A percentile compares a stretch with the other conserved stretches of the same genome.
Conservation (phyloP, 1,140 invertebrate species). For the Triops longicaudatus region DNA sequence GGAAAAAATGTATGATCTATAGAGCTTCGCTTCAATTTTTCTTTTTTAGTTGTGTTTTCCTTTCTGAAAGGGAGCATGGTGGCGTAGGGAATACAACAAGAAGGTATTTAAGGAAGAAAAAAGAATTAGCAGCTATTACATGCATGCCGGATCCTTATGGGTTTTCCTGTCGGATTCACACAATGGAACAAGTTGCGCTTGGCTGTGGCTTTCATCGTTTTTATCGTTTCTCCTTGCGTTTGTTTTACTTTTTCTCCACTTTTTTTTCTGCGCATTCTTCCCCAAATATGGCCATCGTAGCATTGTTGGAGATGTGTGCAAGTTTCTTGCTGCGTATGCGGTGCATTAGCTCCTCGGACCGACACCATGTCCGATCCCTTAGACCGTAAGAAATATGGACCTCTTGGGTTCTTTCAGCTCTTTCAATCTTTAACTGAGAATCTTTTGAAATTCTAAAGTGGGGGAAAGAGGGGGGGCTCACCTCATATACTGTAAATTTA, state of each 20-base stretch:
- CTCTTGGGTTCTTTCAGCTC: background rate
- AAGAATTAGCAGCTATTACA: background rate
- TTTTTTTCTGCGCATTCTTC: background rate
- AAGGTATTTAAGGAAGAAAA: background rate
- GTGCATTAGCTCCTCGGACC: constrained; percentile 3
- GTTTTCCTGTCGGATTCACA: constrained; percentile 14
- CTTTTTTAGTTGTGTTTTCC: background rate
- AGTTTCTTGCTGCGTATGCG: background rate
- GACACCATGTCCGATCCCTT: background rate
- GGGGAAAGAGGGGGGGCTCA: background rate
- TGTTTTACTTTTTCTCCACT: background rate
- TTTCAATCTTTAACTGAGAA: background rate
- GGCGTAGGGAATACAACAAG: background rate
- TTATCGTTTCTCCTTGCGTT: background rate
- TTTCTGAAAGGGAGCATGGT: background rate
- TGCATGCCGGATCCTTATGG: constrained; percentile 9
- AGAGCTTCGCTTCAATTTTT: background rate
- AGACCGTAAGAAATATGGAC: background rate
- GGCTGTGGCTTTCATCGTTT: background rate
- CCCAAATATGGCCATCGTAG: background rate
- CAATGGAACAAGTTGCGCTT: constrained; percentile 7
- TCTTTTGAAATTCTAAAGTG: background rate
- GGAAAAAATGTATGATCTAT: background rate
- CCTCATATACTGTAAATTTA: background rate
- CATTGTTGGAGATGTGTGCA: background rate